Base-by-base conservation (phyloP, 1,140 invertebrate species). In the Drosophila nigromelanica region DNA sequence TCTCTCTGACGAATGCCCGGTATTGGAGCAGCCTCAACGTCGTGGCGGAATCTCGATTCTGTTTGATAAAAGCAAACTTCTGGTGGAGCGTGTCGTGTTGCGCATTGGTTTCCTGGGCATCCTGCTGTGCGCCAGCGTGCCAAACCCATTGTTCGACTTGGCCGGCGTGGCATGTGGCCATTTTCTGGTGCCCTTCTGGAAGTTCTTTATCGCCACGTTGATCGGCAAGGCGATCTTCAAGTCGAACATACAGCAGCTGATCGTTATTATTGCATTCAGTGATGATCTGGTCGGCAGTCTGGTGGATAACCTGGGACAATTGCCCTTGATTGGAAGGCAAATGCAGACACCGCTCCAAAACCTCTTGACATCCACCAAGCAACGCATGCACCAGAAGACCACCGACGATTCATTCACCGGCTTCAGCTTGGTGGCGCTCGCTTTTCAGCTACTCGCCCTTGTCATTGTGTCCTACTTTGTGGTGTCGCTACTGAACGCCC, bases 161-260 rank as follows among this genome's bases (percentile, higher is more conserved):
- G 99, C 99, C 56, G 99, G 99, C 0, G 96, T 99, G n/a, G 99
- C 98, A 0, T 99, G 99, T 92, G 99, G 99, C 5, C 98, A 99
- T 93, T 99, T 99, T 92, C 93, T 99, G 27, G 97, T 99, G 78
- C 98, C 99, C 11, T 99, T 99, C 93, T 99, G 98, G 98, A 99
- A 98, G 45, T 99, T 99, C 93, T 99, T 99, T 92, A 98, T 98
- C 45, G 99, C 99, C 51, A 99, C 99, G 0, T 93, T 99, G 0
- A 96, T 99, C 64, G 99, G 98, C 18, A 99, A 99, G 93, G 99
- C 99, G 18, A 93, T 99, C 33, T 95, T 99, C 71, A 99, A 99
- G 93, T 98, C 99, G 96, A 98, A 98, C 91, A 96, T 99, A 89
- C 99, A 99, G 93, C 98, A 98, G 93, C 92, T 99, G 89, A 98